Conservation (phyloP, 2,888 invertebrate genomes). For the Aporophyla nigra region DNA sequence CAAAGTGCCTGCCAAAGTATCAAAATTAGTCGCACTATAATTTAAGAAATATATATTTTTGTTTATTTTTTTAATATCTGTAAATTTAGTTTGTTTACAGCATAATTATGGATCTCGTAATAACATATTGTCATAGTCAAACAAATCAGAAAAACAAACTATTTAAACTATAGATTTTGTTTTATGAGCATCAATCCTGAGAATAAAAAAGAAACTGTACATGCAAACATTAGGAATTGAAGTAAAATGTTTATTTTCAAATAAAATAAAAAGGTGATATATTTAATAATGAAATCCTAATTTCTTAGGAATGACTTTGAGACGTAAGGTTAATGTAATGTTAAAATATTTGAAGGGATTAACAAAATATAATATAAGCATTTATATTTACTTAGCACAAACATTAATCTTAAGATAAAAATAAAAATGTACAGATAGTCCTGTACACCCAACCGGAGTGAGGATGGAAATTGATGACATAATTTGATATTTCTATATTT, state of each 20-base stretch:
- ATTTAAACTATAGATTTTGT: not conserved
- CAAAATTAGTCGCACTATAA: slow-evolving; percentile 52
- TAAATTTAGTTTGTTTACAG: not conserved
- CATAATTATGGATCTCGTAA: not conserved
- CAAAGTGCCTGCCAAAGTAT: slow-evolving; percentile 84
- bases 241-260: slow-evolving; percentile 61
- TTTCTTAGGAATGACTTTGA: slow-evolving; percentile 59
- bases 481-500: slow-evolving; percentile 2
- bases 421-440: slow-evolving; percentile 40
- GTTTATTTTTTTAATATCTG: not conserved
- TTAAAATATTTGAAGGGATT: slow-evolving; percentile 25
- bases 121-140: slow-evolving; percentile 3
- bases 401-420: slow-evolving; percentile 18
- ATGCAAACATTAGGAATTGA: slow-evolving; percentile 49
- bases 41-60: slow-evolving; percentile 14
- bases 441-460: not conserved
- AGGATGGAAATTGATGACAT: slow-evolving; percentile 1
- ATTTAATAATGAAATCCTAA: slow-evolving; percentile 57
- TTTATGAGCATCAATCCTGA: not conserved
- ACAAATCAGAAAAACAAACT: not conserved
- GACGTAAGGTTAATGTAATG: slow-evolving; percentile 34
- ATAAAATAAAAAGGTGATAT: slow-evolving; percentile 62
- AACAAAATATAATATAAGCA: slow-evolving; percentile 38
- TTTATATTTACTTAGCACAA: slow-evolving; percentile 53
- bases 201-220: slow-evolving; percentile 7